Base-by-base conservation (phyloP, 2,888 invertebrate genomes). In the Panorpa germanica region DNA sequence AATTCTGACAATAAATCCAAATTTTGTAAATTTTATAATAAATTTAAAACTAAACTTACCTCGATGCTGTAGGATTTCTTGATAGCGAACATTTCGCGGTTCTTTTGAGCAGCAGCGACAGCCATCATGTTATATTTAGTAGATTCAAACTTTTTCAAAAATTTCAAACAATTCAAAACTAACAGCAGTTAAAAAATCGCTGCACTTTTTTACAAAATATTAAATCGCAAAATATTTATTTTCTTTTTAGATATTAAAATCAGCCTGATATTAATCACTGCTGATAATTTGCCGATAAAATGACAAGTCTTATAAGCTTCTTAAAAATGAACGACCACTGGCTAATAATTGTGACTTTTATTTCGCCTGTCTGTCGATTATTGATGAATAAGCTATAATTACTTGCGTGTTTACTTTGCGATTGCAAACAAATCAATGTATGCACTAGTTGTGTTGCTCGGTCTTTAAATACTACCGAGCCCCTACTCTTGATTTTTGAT, bases 11-110 rank as follows among this genome's bases (percentile, higher is more conserved):
- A n/a, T n/a, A n/a, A n/a, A n/a, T n/a, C n/a, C n/a, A n/a, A n/a
- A n/a, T 12, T 21, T 4, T 19, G 16, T 13, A 19, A n/a, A 18
- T 19, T 32, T 25, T 12, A 6, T 10, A 19, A 19, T 8, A 6
- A n/a, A n/a, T n/a, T n/a, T n/a, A n/a, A n/a, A n/a, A n/a, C n/a
- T n/a, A n/a, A n/a, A 61, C 80, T 75, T 63, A 88, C 90, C 82
- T 90, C 90, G 57, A 90, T 85, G 65, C 86, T 88, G 71, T 90
- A 90, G 41, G 86, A 86, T 57, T 90, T 90, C 65, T 88, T 88
- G 65, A 88, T 88, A 56, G 88, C 86, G 70, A 88, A 88, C 77
- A 86, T 80, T 61, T 88, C 86, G 56, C 88, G 76, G 63, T 83
- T 88, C 64, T 85, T 85, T 63, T 85, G 83, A 41, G 83, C 83